phyloP scores from a whole-genome alignment of 2,888 invertebrate species.

The Lottia scabra region DNA sequence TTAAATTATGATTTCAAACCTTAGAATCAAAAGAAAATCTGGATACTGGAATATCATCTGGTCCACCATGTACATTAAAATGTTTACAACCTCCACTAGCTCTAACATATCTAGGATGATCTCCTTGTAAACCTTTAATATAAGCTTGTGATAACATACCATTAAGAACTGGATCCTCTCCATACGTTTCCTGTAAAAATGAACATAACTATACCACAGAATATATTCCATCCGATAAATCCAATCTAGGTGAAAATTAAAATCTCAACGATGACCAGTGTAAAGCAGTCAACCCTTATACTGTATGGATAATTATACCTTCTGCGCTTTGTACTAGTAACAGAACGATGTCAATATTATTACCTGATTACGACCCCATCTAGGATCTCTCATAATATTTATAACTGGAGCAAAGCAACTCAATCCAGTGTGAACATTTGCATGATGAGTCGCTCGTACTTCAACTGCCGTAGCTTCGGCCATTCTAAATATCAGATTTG shows the following conservation, averaged over 20 bases:
- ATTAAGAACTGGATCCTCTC: constrained; percentile 61
- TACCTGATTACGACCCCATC: constrained; percentile 28
- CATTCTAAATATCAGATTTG: constrained; percentile 32
- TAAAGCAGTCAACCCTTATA: too few relatives aligned
- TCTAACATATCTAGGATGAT: constrained; percentile 51
- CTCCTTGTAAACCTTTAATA: constrained; percentile 60
- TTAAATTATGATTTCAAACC: too few relatives aligned
- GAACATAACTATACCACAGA: too few relatives aligned
- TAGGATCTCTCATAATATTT: constrained; percentile 17
- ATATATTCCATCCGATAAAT: too few relatives aligned
- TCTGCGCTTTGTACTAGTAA: too few relatives aligned
- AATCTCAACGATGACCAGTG: too few relatives aligned
- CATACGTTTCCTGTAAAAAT: constrained; percentile 62
- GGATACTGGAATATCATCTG: constrained; percentile 36
- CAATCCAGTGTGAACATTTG: neutral
- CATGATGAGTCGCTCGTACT: neutral
- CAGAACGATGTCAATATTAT: too few relatives aligned
- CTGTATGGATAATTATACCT: too few relatives aligned
- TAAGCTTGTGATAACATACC: constrained; percentile 48
- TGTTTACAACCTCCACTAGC: constrained; percentile 65
- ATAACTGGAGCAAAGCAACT: neutral
- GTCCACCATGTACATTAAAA: constrained; percentile 62
- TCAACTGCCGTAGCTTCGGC: neutral
- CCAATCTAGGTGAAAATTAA: too few relatives aligned
- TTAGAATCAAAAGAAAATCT: neutral